Evolutionary conservation across 2,113 vertebrate genomes (phyloP), one percentile per base, ranked within the genome.

Genomic region (Cavia aperea): DNA sequence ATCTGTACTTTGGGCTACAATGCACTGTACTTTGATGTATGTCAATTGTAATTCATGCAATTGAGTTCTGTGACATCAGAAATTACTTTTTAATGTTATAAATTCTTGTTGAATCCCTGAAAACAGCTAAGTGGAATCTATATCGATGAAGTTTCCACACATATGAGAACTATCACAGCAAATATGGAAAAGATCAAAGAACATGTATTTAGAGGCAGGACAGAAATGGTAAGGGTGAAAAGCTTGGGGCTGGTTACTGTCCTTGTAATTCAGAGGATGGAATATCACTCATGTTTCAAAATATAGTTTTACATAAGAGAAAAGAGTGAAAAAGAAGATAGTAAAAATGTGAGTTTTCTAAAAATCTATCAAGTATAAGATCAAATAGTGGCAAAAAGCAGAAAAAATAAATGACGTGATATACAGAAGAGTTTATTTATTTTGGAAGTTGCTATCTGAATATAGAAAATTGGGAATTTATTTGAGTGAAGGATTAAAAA

Each of bases 61-160:
- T 16, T 88, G 65, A 87, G 23, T 49, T 88, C 24, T 90, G 3
- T 51, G 36, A 90, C 24, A 75, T 2, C 56, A 92, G 51, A 95
- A 84, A 81, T 87, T 89, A 46, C 8, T 89, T 86, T 88, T 89
- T 75, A 86, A 94, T 91, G 56, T 43, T 86, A 75, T 88, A 86
- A n/a, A 81, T 94, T 88, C 1, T 73, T 94, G 4, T 92, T 93
- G 60, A 93, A 56, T 86, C 3, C 72, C 92, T 93, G 51, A 91
- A 24, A 89, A 81, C 12, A 86, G 49, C 65, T 56, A 93, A 90
- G 49, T 92, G 43, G n/a, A 75, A 46, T 0, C 23, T 66, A 60
- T 8, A 60, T 75, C 60, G 86, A 73, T 58, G 43, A 89, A 56
- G 72, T 95, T 31, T 72, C 58, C 39, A 43, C 79, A 15, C 58